A percentile compares a stretch with the other conserved stretches of the same genome.
Evolutionary conservation across 2,797 vertebrate genomes (phyloP).

Genomic region (Melanotaenia parkinsoni): DNA sequence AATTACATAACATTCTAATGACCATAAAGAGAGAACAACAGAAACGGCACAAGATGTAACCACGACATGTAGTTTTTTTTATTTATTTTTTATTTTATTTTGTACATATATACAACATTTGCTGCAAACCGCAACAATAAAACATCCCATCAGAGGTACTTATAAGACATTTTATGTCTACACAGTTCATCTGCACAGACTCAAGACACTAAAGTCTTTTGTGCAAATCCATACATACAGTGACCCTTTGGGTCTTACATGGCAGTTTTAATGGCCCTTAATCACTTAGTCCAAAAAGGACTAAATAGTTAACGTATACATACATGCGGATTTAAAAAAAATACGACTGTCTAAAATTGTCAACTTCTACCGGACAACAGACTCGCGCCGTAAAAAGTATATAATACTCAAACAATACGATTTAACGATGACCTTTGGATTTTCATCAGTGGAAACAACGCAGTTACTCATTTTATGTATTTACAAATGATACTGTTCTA

Average conservation of each 20-base stretch:
- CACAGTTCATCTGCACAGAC: conserved; percentile 76
- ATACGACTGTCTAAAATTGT: conserved; percentile 77
- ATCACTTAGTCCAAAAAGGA: conserved; percentile 76
- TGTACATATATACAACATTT: conserved; percentile 63
- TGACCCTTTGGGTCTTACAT: conserved; percentile 86
- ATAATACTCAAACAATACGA: conserved; percentile 75
- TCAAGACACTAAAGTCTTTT: conserved; percentile 63
- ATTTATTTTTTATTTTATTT: conserved; percentile 26
- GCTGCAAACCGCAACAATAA: conserved; percentile 69
- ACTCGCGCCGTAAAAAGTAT: conserved; percentile 78
- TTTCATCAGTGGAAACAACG: conserved; percentile 54
- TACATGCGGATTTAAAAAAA: conserved; percentile 81
- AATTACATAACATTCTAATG: neutral
- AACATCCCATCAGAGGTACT: conserved; percentile 77
- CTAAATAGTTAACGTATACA: conserved; percentile 79
- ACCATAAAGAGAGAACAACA: conserved; percentile 12
- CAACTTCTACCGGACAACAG: conserved; percentile 72
- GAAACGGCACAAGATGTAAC: conserved; percentile 34
- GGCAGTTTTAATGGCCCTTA: conserved; percentile 81
- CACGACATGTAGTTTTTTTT: conserved; percentile 72
- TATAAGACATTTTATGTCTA: conserved; percentile 74
- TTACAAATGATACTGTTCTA: conserved; percentile 47
- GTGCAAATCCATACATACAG: conserved; percentile 78
- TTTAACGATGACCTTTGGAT: conserved; percentile 56
- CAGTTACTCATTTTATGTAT: conserved; percentile 37